Evolutionary conservation across 2,113 vertebrate genomes (phyloP).

Genomic region (Sinocyclocheilus anophthalmus): DNA sequence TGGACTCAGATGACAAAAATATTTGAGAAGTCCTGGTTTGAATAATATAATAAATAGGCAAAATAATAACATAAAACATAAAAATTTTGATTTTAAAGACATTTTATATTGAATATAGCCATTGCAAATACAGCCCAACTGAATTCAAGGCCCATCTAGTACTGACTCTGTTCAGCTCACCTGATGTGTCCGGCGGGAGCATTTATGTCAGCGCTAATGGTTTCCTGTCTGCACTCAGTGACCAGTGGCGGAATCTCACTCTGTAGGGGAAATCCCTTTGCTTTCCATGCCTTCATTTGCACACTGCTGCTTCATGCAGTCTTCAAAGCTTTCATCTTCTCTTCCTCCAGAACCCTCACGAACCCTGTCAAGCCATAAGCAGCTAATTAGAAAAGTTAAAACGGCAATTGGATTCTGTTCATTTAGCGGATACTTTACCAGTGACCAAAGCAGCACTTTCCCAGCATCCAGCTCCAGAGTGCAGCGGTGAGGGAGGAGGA

Average conservation of each 20-base stretch:
- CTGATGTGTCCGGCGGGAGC: not conserved
- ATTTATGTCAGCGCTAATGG: not conserved
- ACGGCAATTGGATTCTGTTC: not conserved
- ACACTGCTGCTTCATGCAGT: not conserved
- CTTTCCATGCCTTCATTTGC: conserved; percentile 8
- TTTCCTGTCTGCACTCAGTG: conserved; percentile 11
- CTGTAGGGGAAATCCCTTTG: not conserved
- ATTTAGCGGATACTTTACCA: not conserved
- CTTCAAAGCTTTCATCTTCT: not conserved
- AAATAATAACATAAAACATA: not conserved
- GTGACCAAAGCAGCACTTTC: not conserved
- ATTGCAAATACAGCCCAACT: not conserved
- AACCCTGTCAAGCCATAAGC: not conserved
- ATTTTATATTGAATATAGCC: not conserved
- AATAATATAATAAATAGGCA: not conserved
- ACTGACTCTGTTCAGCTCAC: not conserved
- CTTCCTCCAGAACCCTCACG: not conserved
- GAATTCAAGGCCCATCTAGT: not conserved
- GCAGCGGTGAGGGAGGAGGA: not conserved
- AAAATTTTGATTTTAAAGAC: not conserved
- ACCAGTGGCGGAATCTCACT: conserved; percentile 1
- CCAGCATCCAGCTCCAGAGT: not conserved
- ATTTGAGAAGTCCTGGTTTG: not conserved
- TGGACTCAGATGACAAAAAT: not conserved
- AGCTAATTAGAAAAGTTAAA: conserved; percentile 21